Conservation (phyloP, 1,140 invertebrate species). For the Drosophila punjabiensis region DNA sequence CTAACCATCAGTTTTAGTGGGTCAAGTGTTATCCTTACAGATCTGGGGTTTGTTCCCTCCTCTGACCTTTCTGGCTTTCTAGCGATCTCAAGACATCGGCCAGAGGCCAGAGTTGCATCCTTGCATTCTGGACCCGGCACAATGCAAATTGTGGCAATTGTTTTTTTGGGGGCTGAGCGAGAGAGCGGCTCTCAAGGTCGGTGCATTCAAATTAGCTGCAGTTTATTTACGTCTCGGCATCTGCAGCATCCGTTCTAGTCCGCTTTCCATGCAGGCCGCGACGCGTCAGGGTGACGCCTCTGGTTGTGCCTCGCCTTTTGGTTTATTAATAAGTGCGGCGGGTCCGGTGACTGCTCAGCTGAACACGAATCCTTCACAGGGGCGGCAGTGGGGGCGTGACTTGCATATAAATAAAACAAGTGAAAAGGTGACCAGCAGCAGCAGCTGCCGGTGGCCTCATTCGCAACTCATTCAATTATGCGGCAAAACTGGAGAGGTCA, state of each 20-base stretch:
- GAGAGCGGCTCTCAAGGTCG: conserved; percentile 18
- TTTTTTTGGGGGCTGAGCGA: conserved; percentile 12
- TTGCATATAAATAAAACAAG: conserved; percentile 46
- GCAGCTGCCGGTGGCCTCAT: conserved; percentile 26
- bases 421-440: conserved; percentile 12
- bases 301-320: conserved; percentile 11
- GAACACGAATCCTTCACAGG: conserved; percentile 9
- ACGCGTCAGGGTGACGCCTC: conserved; percentile 22
- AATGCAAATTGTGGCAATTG: conserved; percentile 48
- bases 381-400: conserved; percentile 7
- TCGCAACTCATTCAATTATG: conserved; percentile 47
- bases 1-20: conserved; percentile 36
- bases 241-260: conserved; percentile 23
- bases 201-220: conserved; percentile 52
- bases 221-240: conserved; percentile 49
- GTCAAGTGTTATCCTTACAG: conserved; percentile 39
- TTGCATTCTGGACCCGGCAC: conserved; percentile 1
- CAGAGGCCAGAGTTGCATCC: conserved; percentile 24
- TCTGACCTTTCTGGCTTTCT: conserved; percentile 13
- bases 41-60: conserved; percentile 8
- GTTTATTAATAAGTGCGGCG: conserved; percentile 45
- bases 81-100: conserved; percentile 31
- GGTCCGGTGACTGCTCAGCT: conserved; percentile 23
- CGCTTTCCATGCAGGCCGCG: conserved; percentile 26
- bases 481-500: conserved; percentile 20